These are phyloP conservation scores for Psophia crepitans DNA, from an alignment of 2,113 vertebrate species.

Conservation along the genomic window DNA sequence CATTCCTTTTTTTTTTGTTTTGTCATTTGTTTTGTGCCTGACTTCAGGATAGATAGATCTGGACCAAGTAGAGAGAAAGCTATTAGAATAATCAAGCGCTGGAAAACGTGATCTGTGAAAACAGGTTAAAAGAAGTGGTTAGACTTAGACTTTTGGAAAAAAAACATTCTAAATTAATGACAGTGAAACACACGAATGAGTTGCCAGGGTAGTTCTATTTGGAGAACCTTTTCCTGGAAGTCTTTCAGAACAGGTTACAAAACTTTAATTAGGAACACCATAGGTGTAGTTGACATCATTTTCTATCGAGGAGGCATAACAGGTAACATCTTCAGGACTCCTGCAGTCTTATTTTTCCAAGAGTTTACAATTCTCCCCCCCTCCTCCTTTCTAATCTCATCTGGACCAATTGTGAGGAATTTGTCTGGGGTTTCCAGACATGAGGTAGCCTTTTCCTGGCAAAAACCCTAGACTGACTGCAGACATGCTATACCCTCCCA, in stretches of 20 bases:
- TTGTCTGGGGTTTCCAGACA: conserved; percentile 65
- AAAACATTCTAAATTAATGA: not conserved
- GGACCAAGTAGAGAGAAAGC: not conserved
- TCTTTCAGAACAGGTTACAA: not conserved
- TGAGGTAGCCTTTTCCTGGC: conserved; percentile 69
- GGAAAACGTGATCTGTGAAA: not conserved
- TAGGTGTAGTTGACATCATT: not conserved
- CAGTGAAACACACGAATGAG: not conserved
- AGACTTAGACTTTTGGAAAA: not conserved
- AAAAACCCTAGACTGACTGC: conserved; percentile 51
- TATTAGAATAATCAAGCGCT: not conserved
- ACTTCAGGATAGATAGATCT: not conserved
- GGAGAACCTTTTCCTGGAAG: not conserved
- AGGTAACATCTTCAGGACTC: not conserved
- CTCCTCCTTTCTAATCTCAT: conserved; percentile 29
- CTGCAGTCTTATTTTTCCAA: not conserved
- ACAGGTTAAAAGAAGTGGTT: not conserved
- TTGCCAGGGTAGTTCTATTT: not conserved
- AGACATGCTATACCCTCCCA: conserved; percentile 60
- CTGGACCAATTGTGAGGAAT: conserved; percentile 50
- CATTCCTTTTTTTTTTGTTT: not conserved
- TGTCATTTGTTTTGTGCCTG: not conserved
- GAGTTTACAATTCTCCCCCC: not conserved
- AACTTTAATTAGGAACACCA: not conserved
- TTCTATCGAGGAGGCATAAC: not conserved